phyloP scores from a whole-genome alignment of 23 tunicate genomes.

The Clavelina lepadiformis region DNA sequence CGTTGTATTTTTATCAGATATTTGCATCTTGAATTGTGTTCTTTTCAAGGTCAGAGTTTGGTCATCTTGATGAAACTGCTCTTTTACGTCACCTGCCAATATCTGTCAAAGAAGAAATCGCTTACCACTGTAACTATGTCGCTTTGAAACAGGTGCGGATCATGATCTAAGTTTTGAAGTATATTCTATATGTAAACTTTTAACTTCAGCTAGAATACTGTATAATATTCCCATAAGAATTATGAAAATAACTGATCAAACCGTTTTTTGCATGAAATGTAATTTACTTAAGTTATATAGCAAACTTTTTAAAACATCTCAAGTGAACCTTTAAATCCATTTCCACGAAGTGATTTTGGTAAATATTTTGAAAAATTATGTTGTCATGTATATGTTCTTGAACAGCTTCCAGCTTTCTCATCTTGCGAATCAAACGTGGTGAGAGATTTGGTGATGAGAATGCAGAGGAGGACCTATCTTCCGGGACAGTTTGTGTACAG shows the following conservation, averaged over 20 bases:
- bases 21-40: too few species aligned
- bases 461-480: constrained; percentile 48
- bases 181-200: too few species aligned
- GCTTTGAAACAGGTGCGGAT: constrained; percentile 85
- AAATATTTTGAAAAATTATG: background rate
- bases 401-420: constrained; percentile 53
- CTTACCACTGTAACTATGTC: constrained; percentile 35
- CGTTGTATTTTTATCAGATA: too few species aligned
- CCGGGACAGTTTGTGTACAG: constrained; percentile 83
- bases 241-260: too few species aligned
- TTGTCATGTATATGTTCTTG: background rate
- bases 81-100: constrained; percentile 63
- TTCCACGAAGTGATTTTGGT: too few species aligned
- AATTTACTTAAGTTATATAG: too few species aligned
- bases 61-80: constrained; percentile 53
- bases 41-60: constrained; percentile 50
- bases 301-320: too few species aligned
- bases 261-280: too few species aligned
- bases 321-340: too few species aligned
- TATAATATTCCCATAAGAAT: background rate
- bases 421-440: constrained; percentile 42
- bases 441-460: constrained; percentile 40
- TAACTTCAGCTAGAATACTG: too few species aligned
- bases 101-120: constrained; percentile 65
- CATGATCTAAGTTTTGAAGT: constrained; percentile 1